A percentile compares a stretch with the other conserved stretches of the same genome.
These are phyloP conservation scores for Sciurus vulgaris DNA, from an alignment of 2,797 vertebrate species.

Conservation along the genomic window DNA sequence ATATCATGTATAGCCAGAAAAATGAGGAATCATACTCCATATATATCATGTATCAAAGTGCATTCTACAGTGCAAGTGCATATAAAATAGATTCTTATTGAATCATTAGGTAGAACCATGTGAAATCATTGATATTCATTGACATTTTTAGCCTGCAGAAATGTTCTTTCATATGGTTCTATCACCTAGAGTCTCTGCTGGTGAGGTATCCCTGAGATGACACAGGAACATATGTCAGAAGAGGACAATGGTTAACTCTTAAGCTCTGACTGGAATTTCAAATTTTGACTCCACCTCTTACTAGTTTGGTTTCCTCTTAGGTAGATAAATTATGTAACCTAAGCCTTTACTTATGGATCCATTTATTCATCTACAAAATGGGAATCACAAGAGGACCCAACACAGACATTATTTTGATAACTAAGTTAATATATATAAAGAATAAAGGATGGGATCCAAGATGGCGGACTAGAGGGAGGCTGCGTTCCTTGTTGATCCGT, in stretches of 20 bases:
- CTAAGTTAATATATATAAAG: neutral
- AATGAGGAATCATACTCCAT: too few species aligned
- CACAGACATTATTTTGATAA: neutral
- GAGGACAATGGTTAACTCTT: neutral
- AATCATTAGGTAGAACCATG: neutral
- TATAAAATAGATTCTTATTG: neutral
- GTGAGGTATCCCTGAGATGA: neutral
- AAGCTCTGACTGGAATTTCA: neutral
- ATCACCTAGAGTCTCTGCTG: neutral
- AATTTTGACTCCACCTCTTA: neutral
- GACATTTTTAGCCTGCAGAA: neutral
- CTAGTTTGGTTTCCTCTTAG: neutral
- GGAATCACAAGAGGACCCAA: neutral
- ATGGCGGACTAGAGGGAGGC: too few species aligned
- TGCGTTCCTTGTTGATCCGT: too few species aligned
- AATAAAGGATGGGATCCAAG: too few species aligned
- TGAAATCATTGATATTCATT: neutral
- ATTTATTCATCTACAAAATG: slow-evolving; percentile 49
- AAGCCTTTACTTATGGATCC: neutral
- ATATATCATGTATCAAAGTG: too few species aligned
- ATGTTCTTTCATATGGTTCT: neutral
- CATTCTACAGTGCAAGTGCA: neutral
- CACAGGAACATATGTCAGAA: neutral
- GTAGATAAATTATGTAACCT: slow-evolving; percentile 28
- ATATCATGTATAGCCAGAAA: too few species aligned